phyloP scores from a whole-genome alignment of 2,888 invertebrate genomes.

The Melolontha melolontha region DNA sequence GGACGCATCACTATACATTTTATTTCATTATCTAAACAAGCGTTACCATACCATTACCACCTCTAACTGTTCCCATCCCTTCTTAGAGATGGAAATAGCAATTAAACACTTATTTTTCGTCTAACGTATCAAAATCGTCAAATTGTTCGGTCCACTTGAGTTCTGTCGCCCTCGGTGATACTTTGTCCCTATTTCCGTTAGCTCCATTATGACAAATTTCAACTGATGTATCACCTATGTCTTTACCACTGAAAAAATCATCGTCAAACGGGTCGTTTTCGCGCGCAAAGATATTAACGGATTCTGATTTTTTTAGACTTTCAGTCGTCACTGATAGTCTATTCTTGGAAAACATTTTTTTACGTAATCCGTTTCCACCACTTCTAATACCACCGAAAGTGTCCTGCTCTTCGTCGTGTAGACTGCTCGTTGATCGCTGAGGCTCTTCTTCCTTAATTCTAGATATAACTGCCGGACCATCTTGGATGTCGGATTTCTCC shows the following conservation, averaged over 20 bases:
- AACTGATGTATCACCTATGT: conserved; percentile 38
- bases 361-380: conserved; percentile 53
- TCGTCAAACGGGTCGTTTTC: conserved; percentile 91
- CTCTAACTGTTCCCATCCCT: neutral
- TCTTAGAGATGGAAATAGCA: conserved; percentile 15
- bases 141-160: conserved; percentile 67
- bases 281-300: conserved; percentile 88
- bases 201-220: conserved; percentile 30
- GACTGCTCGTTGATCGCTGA: conserved; percentile 42
- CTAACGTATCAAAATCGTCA: conserved; percentile 58
- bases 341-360: conserved; percentile 57
- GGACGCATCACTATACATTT: conserved; percentile 28
- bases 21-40: conserved; percentile 4
- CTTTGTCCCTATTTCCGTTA: conserved; percentile 37
- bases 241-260: conserved; percentile 77
- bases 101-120: conserved; percentile 19
- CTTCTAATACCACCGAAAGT: conserved; percentile 47
- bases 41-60: conserved; percentile 5
- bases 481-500: conserved; percentile 50
- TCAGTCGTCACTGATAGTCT: conserved; percentile 52
- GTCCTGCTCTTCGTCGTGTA: conserved; percentile 57
- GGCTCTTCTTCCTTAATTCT: conserved; percentile 62
- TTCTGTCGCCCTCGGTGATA: conserved; percentile 56
- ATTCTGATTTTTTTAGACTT: conserved; percentile 87
- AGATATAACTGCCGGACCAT: conserved; percentile 54